Base-by-base conservation (phyloP, 2,113 vertebrate genomes). In the Antennarius striatus region DNA sequence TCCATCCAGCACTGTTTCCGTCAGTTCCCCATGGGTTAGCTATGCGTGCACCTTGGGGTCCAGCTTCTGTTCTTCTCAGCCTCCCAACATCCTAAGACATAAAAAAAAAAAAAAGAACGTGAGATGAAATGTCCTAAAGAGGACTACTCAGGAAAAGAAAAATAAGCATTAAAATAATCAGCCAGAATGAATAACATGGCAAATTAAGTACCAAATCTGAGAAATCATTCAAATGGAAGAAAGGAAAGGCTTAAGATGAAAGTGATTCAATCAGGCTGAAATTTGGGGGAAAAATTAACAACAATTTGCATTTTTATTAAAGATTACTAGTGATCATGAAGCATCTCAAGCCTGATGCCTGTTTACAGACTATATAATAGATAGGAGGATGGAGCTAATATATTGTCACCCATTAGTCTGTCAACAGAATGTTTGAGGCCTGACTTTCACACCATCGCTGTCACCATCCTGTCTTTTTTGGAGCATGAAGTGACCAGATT, bases 71-170 rank as follows among this genome's bases (percentile, higher is more conserved):
- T 84, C 88, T 89, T 63, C 68, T 90, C 82, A 88, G 81, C 80
- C 65, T 68, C 80, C 74, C 64, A 87, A 62, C 68, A 80, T 75
- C 87, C 89, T 93, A 80, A 84, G 51, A 91, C 67, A 85, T 73
- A 79, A 82, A 22, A 2, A 22, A 2, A 2, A 22, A 2, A 85
- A 84, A 77, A 82, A 88, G 40, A 88, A 65, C 2, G 55, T 11
- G 49, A 75, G 68, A 78, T 81, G 63, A 84, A 73, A 52, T 60
- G 61, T 49, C 51, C 56, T 62, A 80, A 69, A 57, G 48, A 59
- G 57, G 63, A 63, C 47, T 52, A 32, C 54, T 53, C 36, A 76
- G 58, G 52, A 50, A 62, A 64, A 50, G 76, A 73, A 68, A 56
- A 74, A 62, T 56, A 42, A 36, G 51, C 60, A 76, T 63, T 56